Base-by-base conservation (phyloP, 2,888 invertebrate species). In the Tenthredo notha region DNA sequence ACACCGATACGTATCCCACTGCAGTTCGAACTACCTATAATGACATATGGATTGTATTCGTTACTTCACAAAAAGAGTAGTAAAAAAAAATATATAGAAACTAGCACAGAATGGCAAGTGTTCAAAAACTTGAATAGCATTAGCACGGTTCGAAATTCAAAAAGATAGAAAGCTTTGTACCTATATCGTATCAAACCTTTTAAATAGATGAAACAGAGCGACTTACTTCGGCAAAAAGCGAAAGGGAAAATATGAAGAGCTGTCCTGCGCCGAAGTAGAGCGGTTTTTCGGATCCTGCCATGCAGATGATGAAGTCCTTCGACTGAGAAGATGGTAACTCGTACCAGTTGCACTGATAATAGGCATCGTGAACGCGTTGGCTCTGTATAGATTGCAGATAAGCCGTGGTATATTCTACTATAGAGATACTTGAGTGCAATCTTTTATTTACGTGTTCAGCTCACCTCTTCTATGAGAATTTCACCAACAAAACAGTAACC, bases 341-440 rank as follows among this genome's bases (percentile, higher is more conserved):
- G 77, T 94, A 93, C 95, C 95, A 95, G 2, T 94, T 94, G 86
- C 94, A 94, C 82, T 94, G 93, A 88, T 95, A 95, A 87, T 95
- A 90, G 75, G 94, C 94, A 50, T 94, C 93, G 0, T 94, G 92
- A 2, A 95, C 92, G 1, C 93, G 91, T 88, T 94, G 93, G 87
- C 95, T 95, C 94, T 95, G 92, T 6, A 91, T 87, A 7, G 94
- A 95, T 70, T 95, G 92, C 84, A 33, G 50, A 33, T n/a, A 1
- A 10, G 9, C 0, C 15, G 1, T 7, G 21, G 61, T 80, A 21
- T 29, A 25, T 4, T 5, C 6, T 12, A 10, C 0, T 40, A 43
- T 40, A 43, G 25, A 1, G 33, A 21, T 18, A 54, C 7, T 77
- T n/a, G 15, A n/a, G 43, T 43, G 43, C 37, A 37, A 0, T 0